phyloP scores from a whole-genome alignment of 2,113 vertebrate genomes.

The Leucoraja erinaceus region DNA sequence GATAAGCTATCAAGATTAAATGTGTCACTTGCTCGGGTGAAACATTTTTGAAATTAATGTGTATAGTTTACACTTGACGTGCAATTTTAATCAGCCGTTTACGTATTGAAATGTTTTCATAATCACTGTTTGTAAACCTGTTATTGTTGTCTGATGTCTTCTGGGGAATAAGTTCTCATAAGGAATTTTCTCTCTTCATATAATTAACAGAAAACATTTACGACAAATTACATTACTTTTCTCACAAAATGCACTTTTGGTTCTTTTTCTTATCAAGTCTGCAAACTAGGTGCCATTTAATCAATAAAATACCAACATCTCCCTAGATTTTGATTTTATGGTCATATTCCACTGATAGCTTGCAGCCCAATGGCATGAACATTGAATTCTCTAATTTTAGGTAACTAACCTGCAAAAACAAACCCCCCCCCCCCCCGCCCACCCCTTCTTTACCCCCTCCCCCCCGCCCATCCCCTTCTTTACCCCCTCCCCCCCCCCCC shows the following conservation, averaged over 20 bases:
- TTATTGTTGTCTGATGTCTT: neutral
- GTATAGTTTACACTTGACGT: neutral
- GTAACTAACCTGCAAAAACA: too few relatives aligned
- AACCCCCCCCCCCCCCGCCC: too few relatives aligned
- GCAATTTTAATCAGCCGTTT: neutral
- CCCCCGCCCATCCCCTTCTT: too few relatives aligned
- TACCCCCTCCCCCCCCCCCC: too few relatives aligned
- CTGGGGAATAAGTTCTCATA: neutral
- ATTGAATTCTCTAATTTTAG: too few relatives aligned
- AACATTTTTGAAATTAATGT: constrained; percentile 30
- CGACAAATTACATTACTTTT: neutral
- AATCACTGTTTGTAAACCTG: constrained; percentile 12
- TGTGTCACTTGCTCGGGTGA: constrained; percentile 10
- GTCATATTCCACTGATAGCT: too few relatives aligned
- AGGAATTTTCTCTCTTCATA: constrained; percentile 11
- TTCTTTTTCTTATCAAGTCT: neutral
- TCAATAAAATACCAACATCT: neutral
- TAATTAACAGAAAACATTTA: neutral
- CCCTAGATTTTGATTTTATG: neutral
- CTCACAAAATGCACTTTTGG: neutral
- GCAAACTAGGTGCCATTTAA: neutral
- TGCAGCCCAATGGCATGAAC: too few relatives aligned
- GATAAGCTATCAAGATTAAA: constrained; percentile 13
- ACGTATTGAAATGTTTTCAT: neutral
- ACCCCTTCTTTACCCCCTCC: too few relatives aligned